Evolutionary conservation across 1,140 invertebrate genomes (phyloP).

Genomic region (Trichonephila inaurata): DNA sequence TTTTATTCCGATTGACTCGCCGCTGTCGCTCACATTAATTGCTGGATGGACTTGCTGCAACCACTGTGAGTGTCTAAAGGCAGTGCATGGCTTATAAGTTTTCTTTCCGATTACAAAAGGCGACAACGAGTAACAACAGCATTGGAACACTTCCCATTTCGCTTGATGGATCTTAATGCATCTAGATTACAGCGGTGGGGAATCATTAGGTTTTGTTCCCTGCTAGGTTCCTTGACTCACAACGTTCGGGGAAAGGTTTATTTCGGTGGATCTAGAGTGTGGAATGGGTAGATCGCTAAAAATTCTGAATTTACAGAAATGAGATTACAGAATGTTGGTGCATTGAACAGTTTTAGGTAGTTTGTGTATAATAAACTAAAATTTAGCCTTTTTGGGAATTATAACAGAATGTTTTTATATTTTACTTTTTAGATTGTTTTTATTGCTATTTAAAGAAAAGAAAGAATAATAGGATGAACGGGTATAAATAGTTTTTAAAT

Average conservation of each 20-base stretch:
- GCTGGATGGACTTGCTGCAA: constrained; percentile 27
- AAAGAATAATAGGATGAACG: too few species aligned
- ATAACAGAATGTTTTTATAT: too few species aligned
- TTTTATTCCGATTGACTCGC: constrained; percentile 24
- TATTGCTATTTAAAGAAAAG: too few species aligned
- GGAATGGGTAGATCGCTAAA: too few species aligned
- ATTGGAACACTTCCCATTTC: constrained; percentile 30
- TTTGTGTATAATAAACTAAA: too few species aligned
- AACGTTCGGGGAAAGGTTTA: constrained; percentile 26
- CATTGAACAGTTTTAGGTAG: too few species aligned
- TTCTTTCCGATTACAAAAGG: constrained; percentile 44
- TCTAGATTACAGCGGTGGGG: not conserved
- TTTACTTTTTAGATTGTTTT: too few species aligned
- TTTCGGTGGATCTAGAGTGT: not conserved
- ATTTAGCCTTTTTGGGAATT: too few species aligned
- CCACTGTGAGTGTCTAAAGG: not conserved
- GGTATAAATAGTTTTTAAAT: too few species aligned
- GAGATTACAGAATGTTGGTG: too few species aligned
- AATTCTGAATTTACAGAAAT: too few species aligned
- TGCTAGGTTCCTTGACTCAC: constrained; percentile 20
- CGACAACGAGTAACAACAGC: constrained; percentile 25
- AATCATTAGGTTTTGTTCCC: constrained; percentile 23
- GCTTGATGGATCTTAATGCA: constrained; percentile 41
- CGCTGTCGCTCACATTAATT: constrained; percentile 36
- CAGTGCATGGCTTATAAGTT: not conserved